phyloP scores from a whole-genome alignment of 2,113 vertebrate genomes.

The Galbula dea region DNA sequence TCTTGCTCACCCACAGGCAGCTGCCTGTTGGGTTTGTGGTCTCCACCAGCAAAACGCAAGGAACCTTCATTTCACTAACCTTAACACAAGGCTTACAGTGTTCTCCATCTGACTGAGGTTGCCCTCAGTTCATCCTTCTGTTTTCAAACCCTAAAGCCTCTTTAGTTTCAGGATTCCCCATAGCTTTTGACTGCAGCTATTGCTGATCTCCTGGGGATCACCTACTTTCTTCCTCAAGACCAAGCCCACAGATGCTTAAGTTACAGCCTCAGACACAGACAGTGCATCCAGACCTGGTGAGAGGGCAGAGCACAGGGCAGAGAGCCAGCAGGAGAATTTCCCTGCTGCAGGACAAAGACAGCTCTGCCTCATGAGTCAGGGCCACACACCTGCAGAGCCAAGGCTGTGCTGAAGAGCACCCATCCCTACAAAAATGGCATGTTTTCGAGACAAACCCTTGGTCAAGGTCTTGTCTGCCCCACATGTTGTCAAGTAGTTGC shows the following conservation, averaged over 20 bases:
- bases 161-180: neutral
- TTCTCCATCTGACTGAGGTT: neutral
- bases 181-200: neutral
- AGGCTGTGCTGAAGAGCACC: neutral
- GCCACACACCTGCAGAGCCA: neutral
- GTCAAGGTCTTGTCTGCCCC: neutral
- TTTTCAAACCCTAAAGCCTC: neutral
- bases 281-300: accelerated
- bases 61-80: neutral
- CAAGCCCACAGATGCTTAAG: neutral
- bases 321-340: neutral
- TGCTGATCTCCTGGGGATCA: neutral
- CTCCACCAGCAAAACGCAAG: neutral
- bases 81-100: neutral
- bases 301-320: neutral
- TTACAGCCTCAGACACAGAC: neutral
- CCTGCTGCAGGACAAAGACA: neutral
- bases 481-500: neutral
- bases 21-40: constrained; percentile 59
- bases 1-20: constrained; percentile 26
- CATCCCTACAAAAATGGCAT: neutral
- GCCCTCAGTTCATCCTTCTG: neutral
- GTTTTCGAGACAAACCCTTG: neutral
- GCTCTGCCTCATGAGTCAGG: neutral
- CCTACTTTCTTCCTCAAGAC: neutral